Conservation (phyloP, 2,888 invertebrate species). For the Himalopsyche japonica region DNA sequence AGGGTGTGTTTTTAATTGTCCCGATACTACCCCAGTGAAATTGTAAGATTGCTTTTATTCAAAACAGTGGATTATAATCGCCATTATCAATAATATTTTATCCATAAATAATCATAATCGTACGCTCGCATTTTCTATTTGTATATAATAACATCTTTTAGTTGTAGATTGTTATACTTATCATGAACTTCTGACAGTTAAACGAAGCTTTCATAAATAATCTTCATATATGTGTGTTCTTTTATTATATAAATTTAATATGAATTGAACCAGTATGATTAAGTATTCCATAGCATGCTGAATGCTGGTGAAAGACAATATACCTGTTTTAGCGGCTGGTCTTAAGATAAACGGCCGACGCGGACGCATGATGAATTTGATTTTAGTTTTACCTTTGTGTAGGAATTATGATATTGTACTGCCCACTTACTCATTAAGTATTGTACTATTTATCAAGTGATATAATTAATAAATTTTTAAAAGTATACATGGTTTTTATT, state of each 20-base stretch:
- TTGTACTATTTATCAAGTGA: conserved; percentile 40
- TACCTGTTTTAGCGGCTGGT: not conserved
- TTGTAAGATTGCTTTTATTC: not conserved
- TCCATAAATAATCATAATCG: not conserved
- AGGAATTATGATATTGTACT: conserved; percentile 30
- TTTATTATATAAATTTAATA: not conserved
- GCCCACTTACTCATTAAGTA: conserved; percentile 38
- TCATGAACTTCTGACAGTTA: not conserved
- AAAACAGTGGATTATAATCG: not conserved
- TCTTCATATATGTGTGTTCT: not conserved
- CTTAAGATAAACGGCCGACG: not conserved
- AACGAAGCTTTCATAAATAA: not conserved
- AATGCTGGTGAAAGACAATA: not conserved
- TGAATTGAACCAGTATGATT: not conserved
- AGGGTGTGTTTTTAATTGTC: not conserved
- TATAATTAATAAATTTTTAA: conserved; percentile 32
- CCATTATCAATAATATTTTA: not conserved
- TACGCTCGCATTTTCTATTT: not conserved
- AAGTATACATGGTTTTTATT: not conserved
- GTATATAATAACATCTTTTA: not conserved
- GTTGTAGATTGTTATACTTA: not conserved
- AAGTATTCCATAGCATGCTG: not conserved
- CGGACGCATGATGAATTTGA: not conserved
- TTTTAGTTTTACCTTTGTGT: conserved; percentile 19
- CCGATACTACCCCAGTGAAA: not conserved